Evolutionary conservation across 2,888 invertebrate genomes (phyloP), one percentile per base, ranked within the genome.

Genomic region (Eupelmus urozonus): DNA sequence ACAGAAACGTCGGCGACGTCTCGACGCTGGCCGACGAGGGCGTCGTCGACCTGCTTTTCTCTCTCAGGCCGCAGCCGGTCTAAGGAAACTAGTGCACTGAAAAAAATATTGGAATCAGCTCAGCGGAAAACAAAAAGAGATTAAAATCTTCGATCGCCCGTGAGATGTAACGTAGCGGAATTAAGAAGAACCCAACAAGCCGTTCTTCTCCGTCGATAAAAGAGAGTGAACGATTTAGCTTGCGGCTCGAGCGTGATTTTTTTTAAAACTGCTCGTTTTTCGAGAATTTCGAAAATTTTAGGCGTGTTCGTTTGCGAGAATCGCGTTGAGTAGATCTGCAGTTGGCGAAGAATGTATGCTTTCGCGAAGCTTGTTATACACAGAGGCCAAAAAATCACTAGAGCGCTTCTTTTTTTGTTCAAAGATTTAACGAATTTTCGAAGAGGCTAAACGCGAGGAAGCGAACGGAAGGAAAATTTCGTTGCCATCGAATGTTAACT

Each of bases 21-120:
- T 96, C 98, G 60, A 98, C 99, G 0, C 91, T 99, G 83, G 98
- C 98, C 34, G 99, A 99, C 87, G 96, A 96, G 83, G 91, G 92
- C n/a, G 95, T 98, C 79, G 94, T 98, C 25, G 96, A 95, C 45
- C 91, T 94, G 81, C 91, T 97, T 27, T 96, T 97, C 88, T 92
- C 93, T 76, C 93, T 94, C 84, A 92, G 94, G 86, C 95, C 95
- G 66, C 83, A 87, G 51, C 53, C 55, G n/a, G 83, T 84, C 73
- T 79, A 71, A 78, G 11, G n/a, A 60, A 1, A 45, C 4, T 2
- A 45, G 13, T 45, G 13, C 9, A 34, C 3, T 5, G 9, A 34
- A 34, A 34, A 5, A 5, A 34, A 5, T 5, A 34, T 3, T 34
- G 34, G 9, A 34, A 34, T 34, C 34, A 34, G 9, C 9, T 34